phyloP scores from a whole-genome alignment of 2,888 invertebrate genomes.

The Leuctra nigra region DNA sequence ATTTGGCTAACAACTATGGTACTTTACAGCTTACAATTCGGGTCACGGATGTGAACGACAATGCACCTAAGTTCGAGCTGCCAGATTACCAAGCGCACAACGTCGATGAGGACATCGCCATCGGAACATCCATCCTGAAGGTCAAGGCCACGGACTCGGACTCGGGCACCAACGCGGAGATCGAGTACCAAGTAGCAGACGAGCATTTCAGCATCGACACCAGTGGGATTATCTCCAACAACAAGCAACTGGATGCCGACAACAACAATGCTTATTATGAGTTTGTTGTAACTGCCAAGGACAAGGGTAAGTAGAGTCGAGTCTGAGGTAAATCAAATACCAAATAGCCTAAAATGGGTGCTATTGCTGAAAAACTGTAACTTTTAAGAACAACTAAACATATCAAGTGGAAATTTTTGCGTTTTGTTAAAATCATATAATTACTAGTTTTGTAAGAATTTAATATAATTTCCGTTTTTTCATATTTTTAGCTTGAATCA shows the following conservation, averaged over 20 bases:
- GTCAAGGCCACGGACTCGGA: slow-evolving; percentile 95
- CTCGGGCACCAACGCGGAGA: slow-evolving; percentile 91
- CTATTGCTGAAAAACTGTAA: no score
- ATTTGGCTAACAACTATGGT: no score
- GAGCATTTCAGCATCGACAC: slow-evolving; percentile 93
- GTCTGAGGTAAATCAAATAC: no score
- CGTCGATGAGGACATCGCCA: slow-evolving; percentile 88
- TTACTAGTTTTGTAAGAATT: no score
- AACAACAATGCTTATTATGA: slow-evolving; percentile 96
- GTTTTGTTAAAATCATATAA: no score
- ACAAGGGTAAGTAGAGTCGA: slow-evolving; percentile 73
- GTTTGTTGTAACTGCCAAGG: slow-evolving; percentile 88
- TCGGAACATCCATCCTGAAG: slow-evolving; percentile 87
- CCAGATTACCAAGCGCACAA: slow-evolving; percentile 97
- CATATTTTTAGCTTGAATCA: no score
- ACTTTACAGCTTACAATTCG: slow-evolving; percentile 79
- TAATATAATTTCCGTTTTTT: no score
- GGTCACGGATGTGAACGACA: slow-evolving; percentile 96
- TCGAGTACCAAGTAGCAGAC: slow-evolving; percentile 85
- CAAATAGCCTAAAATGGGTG: no score
- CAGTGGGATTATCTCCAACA: slow-evolving; percentile 87
- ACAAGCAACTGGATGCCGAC: slow-evolving; percentile 90
- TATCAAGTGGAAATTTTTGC: no score
- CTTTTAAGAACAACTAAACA: no score
- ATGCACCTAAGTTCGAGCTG: slow-evolving; percentile 91